phyloP scores from a whole-genome alignment of 2,888 invertebrate genomes.

The Papilio gigon region DNA sequence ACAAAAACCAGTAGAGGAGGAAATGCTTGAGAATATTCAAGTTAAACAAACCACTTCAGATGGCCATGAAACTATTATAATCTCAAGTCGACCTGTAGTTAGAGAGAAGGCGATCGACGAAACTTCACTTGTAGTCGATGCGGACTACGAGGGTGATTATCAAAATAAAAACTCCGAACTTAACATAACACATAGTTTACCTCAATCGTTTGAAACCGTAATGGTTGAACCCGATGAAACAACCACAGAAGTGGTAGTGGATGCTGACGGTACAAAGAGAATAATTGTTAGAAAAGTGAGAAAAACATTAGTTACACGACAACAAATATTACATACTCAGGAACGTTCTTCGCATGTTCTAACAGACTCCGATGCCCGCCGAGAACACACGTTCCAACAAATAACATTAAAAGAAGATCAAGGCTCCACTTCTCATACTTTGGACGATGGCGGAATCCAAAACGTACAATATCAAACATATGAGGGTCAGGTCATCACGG shows the following conservation, averaged over 20 bases:
- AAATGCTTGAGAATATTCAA: conserved; percentile 84
- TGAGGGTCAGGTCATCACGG: conserved; percentile 84
- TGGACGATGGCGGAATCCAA: conserved; percentile 84
- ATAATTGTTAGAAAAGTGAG: conserved; percentile 89
- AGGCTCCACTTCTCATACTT: conserved; percentile 81
- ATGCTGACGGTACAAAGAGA: conserved; percentile 90
- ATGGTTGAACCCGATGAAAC: conserved; percentile 92
- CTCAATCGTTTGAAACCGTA: conserved; percentile 90
- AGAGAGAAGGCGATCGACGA: conserved; percentile 77
- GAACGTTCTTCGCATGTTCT: conserved; percentile 82
- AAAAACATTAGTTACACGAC: conserved; percentile 85
- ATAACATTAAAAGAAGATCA: conserved; percentile 86
- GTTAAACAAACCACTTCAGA: conserved; percentile 84
- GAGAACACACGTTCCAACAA: conserved; percentile 85
- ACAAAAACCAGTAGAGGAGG: conserved; percentile 74
- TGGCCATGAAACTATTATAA: conserved; percentile 87
- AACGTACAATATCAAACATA: conserved; percentile 84
- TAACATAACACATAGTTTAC: conserved; percentile 87
- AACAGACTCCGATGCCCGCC: conserved; percentile 81
- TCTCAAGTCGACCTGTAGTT: conserved; percentile 84
- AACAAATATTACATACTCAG: conserved; percentile 85
- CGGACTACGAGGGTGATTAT: conserved; percentile 85
- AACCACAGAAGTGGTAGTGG: conserved; percentile 90
- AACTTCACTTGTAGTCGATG: conserved; percentile 86
- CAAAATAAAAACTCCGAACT: conserved; percentile 84